Conservation (phyloP, 2,888 invertebrate species). For the Julus scanicus region DNA sequence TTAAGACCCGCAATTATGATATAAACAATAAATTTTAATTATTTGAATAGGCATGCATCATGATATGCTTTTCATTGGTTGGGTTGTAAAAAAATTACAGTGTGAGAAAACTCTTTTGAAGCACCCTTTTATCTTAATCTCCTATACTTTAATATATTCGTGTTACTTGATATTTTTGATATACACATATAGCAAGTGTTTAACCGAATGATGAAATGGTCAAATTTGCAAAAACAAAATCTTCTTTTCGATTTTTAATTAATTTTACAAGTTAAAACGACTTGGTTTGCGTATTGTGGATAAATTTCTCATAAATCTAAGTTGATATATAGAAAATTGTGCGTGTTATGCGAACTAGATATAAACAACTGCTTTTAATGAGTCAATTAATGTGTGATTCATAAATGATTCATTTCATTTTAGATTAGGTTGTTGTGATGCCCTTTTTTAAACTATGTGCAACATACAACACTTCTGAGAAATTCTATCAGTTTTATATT, state of each 20-base stretch:
- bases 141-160: not conserved
- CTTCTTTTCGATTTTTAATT: not conserved
- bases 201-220: not conserved
- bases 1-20: not conserved
- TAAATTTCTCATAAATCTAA: too few species aligned
- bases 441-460: too few species aligned
- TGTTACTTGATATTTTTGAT: not conserved
- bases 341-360: too few species aligned
- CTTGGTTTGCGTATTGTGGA: too few species aligned
- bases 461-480: too few species aligned
- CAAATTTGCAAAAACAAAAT: not conserved
- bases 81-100: not conserved
- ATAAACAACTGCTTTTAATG: too few species aligned
- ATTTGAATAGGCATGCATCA: not conserved
- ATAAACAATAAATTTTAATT: not conserved
- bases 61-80: not conserved
- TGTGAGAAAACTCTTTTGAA: not conserved
- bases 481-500: too few species aligned
- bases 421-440: not conserved
- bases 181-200: not conserved
- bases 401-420: not conserved
- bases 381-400: too few species aligned
- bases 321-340: too few species aligned
- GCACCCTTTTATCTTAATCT: not conserved
- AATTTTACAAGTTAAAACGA: too few species aligned